These are phyloP conservation scores for Limosa lapponica DNA, from an alignment of 2,797 vertebrate species.

Conservation along the genomic window DNA sequence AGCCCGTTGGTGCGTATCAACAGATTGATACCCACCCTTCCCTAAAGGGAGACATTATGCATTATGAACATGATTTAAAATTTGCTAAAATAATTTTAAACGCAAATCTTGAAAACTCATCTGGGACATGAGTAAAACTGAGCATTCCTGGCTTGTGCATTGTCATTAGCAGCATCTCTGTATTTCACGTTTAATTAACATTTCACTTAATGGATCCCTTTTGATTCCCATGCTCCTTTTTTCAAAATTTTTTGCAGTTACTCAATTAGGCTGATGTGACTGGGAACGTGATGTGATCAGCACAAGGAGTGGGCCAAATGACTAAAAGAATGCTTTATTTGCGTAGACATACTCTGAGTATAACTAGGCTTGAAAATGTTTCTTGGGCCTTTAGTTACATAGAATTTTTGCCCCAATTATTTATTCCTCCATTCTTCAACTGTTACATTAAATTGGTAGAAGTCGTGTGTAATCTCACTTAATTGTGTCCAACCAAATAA, in stretches of 20 bases:
- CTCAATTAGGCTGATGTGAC: neutral
- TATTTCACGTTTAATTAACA: neutral
- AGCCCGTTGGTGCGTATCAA: neutral
- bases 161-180: neutral
- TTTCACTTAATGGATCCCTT: neutral
- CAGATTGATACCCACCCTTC: neutral
- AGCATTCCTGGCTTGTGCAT: neutral
- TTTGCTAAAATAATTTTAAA: neutral
- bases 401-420: neutral
- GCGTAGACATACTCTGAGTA: neutral
- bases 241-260: neutral
- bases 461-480: neutral
- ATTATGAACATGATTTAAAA: neutral
- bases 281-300: neutral
- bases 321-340: neutral
- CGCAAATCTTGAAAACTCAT: neutral
- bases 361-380: neutral
- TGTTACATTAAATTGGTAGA: neutral
- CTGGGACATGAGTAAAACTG: neutral
- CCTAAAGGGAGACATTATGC: neutral
- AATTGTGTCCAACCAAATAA: neutral
- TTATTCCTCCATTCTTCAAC: neutral
- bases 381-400: neutral
- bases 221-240: neutral
- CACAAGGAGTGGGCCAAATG: neutral